These are phyloP conservation scores for Monoplex corrugatus DNA, from an alignment of 2,888 invertebrate species.

Conservation along the genomic window DNA sequence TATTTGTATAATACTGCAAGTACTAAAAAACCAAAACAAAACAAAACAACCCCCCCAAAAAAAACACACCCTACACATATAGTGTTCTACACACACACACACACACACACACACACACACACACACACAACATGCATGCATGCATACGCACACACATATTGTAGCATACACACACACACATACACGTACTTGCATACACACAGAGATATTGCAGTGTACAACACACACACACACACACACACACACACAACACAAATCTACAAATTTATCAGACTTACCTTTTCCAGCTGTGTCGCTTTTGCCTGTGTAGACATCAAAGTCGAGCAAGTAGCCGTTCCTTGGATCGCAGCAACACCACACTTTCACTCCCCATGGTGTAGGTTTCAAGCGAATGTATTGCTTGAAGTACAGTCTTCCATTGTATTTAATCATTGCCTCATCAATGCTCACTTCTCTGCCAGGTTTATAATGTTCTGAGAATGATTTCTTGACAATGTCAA, in stretches of 20 bases:
- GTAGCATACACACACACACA: background rate
- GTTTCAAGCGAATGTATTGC: conserved; percentile 40
- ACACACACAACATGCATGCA: background rate
- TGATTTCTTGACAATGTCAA: background rate
- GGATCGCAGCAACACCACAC: conserved; percentile 47
- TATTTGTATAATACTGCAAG: background rate
- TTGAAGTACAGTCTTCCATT: conserved; percentile 32
- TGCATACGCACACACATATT: background rate
- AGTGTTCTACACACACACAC: background rate
- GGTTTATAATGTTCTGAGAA: conserved; percentile 25
- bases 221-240: background rate
- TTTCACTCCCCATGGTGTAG: conserved; percentile 52
- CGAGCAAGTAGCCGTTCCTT: conserved; percentile 40
- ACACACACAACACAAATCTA: too few relatives aligned
- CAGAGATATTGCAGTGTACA: background rate
- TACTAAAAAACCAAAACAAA: background rate
- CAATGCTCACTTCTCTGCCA: conserved; percentile 15
- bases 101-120: background rate
- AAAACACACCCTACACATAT: background rate
- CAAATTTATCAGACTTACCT: too few relatives aligned
- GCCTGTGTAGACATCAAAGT: conserved; percentile 51
- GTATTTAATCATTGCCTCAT: conserved; percentile 46
- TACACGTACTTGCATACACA: background rate
- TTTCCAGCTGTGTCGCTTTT: too few relatives aligned
- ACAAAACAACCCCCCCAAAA: background rate